phyloP scores from a whole-genome alignment of 2,888 invertebrate species.

The Patella caerulea region DNA sequence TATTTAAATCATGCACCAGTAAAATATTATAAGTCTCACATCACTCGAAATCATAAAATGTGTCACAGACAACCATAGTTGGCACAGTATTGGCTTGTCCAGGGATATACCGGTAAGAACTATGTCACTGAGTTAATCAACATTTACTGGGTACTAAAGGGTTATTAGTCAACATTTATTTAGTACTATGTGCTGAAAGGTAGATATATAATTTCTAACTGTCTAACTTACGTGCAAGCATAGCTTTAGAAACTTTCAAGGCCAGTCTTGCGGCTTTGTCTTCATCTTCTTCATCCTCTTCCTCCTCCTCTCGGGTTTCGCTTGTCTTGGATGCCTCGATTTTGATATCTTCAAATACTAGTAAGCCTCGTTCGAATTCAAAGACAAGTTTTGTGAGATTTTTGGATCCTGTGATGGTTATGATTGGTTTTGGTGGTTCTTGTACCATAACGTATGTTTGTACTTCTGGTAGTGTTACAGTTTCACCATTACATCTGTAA shows the following conservation, averaged over 20 bases:
- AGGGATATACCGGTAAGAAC: no score
- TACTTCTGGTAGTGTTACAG: conserved; percentile 66
- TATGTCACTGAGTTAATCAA: no score
- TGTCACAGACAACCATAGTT: no score
- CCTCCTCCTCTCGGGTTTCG: conserved; percentile 40
- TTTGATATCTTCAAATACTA: conserved; percentile 88
- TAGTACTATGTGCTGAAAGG: no score
- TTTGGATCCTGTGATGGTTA: conserved; percentile 83
- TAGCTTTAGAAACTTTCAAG: conserved; percentile 43
- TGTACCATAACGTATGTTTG: conserved; percentile 91
- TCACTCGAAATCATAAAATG: no score
- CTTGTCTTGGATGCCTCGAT: conserved; percentile 74
- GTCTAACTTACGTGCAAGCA: conserved; percentile 43
- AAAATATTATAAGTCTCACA: no score
- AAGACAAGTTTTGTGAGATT: conserved; percentile 89
- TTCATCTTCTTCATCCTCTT: conserved; percentile 35
- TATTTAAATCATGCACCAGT: no score
- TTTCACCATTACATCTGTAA: conserved; percentile 54
- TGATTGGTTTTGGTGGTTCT: conserved; percentile 87
- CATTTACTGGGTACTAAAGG: no score
- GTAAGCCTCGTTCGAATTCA: conserved; percentile 87
- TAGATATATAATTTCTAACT: no score
- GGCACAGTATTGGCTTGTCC: no score
- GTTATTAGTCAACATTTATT: no score
- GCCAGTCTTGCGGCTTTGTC: conserved; percentile 41